Conservation (phyloP, 2,888 invertebrate species). For the Oeneis ivallda region DNA sequence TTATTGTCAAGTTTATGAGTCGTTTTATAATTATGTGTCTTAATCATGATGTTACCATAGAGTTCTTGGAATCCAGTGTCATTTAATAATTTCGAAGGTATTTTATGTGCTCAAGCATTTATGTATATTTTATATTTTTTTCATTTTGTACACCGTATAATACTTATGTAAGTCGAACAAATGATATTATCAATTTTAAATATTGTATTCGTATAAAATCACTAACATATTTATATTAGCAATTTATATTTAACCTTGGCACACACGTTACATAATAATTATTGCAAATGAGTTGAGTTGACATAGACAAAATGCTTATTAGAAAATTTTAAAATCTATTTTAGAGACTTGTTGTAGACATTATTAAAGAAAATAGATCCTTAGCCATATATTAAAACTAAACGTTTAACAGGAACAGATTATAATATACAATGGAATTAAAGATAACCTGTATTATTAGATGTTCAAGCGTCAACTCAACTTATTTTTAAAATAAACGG, state of each 20-base stretch:
- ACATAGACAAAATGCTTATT: constrained; percentile 22
- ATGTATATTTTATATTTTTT: constrained; percentile 12
- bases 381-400: constrained; percentile 19
- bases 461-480: constrained; percentile 19
- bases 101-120: constrained; percentile 32
- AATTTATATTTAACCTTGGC: constrained; percentile 32
- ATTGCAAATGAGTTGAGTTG: constrained; percentile 28
- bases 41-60: constrained; percentile 61
- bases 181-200: constrained; percentile 29
- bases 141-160: constrained; percentile 18
- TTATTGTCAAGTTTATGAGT: constrained; percentile 50
- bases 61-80: constrained; percentile 40
- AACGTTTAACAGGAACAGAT: constrained; percentile 15
- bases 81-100: constrained; percentile 27
- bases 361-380: constrained; percentile 25
- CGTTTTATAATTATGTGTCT: constrained; percentile 32
- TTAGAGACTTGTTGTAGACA: constrained; percentile 20
- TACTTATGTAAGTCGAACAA: constrained; percentile 25
- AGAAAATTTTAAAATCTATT: constrained; percentile 16
- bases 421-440: constrained; percentile 8
- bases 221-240: constrained; percentile 34
- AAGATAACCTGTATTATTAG: constrained; percentile 7
- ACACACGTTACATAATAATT: constrained; percentile 11
- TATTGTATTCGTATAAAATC: constrained; percentile 23
- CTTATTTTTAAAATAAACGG: constrained; percentile 23